phyloP scores from a whole-genome alignment of 2,113 vertebrate genomes.

The Aphyosemion australe region DNA sequence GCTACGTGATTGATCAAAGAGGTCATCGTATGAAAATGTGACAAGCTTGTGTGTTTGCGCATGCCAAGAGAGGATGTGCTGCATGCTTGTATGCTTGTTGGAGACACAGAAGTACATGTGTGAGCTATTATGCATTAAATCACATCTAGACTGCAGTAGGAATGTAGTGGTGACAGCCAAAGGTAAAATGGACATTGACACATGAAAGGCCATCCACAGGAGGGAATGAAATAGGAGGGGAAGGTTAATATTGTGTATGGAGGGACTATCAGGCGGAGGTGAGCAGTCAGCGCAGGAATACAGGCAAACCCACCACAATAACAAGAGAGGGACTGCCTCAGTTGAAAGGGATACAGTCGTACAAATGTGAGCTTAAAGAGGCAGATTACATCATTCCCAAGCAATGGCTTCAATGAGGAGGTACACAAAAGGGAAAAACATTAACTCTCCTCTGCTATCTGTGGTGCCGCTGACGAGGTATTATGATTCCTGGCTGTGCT shows the following conservation, averaged over 20 bases:
- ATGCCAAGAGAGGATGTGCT: conserved; percentile 15
- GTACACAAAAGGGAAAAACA: conserved; percentile 51
- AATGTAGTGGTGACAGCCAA: conserved; percentile 66
- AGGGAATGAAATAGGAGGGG: conserved; percentile 74
- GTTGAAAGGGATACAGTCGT: conserved; percentile 36
- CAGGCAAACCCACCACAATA: conserved; percentile 55
- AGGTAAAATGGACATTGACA: conserved; percentile 63
- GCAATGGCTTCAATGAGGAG: conserved; percentile 70
- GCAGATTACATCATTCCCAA: conserved; percentile 71
- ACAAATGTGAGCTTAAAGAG: conserved; percentile 71
- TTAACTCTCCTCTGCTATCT: conserved; percentile 59
- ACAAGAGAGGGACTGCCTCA: conserved; percentile 53
- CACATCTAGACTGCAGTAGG: conserved; percentile 32
- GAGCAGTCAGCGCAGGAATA: conserved; percentile 21
- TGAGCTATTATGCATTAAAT: conserved; percentile 20
- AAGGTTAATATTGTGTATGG: conserved; percentile 75
- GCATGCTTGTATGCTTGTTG: conserved; percentile 10
- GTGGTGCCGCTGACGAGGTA: conserved; percentile 56
- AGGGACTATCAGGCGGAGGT: conserved; percentile 33
- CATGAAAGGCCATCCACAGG: conserved; percentile 71
- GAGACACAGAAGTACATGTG: conserved; percentile 23
- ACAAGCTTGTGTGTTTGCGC: conserved; percentile 16
- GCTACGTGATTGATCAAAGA: conserved; percentile 34
- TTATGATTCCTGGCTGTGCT: conserved; percentile 56
- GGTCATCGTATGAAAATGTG: conserved; percentile 24